Evolutionary conservation across 2,888 invertebrate species (phyloP), one percentile per base, ranked within the genome.

Genomic region (Drosophila gaucha): DNA sequence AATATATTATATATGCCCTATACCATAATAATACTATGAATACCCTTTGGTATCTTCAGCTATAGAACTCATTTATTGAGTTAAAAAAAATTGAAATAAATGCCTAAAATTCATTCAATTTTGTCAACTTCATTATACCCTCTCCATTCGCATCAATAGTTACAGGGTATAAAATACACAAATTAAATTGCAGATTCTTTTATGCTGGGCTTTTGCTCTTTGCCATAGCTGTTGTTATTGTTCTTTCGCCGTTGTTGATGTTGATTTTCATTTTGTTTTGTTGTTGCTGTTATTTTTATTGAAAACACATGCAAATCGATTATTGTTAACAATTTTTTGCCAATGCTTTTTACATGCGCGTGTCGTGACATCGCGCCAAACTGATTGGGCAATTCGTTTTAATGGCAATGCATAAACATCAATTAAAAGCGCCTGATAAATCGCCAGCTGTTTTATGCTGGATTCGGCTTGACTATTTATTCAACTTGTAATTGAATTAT

Each of bases 391-490:
- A 65, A 76, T 86, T 80, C 65, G 39, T 49, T 86, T 80, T 72
- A 84, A 86, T 80, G 69, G 47, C 74, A 67, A 28, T 69, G 67
- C 82, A 86, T 86, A 84, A 82, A 82, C 80, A 82, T 80, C 80
- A 82, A 82, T 82, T 82, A 84, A 86, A 64, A 33, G 20, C 60
- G 65, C 31, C 56, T 59, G 74, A 66, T 77, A 68, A 69, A 80
- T 64, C 43, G 77, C 35, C 77, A 57, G 57, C 35, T 83, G 63
- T 49, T 82, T 63, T 51, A 67, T 64, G 51, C 47, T 46, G 39
- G 24, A 14, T 22, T 46, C 22, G 28, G 38, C 43, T 28, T 28
- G 31, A 20, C 33, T 60, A 67, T 83, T 78, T 86, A 63, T 80
- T 77, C 38, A 56, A 64, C 47, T 64, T 67, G 84, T 74, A 82